These are phyloP conservation scores for Remorina albescens DNA, from an alignment of 2,797 vertebrate genomes.

Conservation along the genomic window DNA sequence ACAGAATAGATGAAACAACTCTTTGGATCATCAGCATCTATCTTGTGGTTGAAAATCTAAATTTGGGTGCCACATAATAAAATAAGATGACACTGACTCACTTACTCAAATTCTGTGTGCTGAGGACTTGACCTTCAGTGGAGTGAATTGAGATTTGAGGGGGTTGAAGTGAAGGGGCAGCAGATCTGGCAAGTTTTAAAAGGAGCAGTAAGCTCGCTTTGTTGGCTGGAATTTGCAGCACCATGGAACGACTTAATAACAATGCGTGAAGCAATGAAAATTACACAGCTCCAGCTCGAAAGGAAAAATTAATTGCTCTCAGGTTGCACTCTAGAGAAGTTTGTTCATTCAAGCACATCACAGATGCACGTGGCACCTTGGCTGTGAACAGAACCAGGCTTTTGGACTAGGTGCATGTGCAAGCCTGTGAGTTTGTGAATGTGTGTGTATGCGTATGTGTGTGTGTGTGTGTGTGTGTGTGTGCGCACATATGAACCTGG, in stretches of 20 bases:
- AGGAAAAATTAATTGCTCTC: constrained; percentile 83
- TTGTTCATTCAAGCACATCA: constrained; percentile 63
- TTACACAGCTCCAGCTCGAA: constrained; percentile 77
- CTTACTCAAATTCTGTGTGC: constrained; percentile 1
- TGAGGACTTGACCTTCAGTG: constrained; percentile 28
- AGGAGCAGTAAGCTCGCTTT: constrained; percentile 68
- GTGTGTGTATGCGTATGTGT: constrained; percentile 39
- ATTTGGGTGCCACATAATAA: constrained; percentile 9
- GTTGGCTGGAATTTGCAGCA: constrained; percentile 79
- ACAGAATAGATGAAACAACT: background rate
- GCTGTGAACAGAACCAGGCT: constrained; percentile 60
- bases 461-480: constrained; percentile 44
- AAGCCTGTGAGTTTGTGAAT: constrained; percentile 31
- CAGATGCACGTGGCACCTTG: constrained; percentile 61
- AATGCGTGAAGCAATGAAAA: constrained; percentile 84
- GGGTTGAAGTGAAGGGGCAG: constrained; percentile 55
- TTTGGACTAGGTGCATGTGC: constrained; percentile 44
- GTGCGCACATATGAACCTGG: constrained; percentile 73
- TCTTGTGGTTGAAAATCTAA: constrained; percentile 4
- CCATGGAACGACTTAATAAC: constrained; percentile 81
- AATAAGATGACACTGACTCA: constrained; percentile 28
- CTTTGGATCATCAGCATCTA: constrained; percentile 14
- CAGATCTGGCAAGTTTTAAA: constrained; percentile 75
- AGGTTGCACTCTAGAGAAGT: constrained; percentile 77
- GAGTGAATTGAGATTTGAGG: constrained; percentile 38